Base-by-base conservation (phyloP, 2,888 invertebrate species). In the Plutella xylostella region DNA sequence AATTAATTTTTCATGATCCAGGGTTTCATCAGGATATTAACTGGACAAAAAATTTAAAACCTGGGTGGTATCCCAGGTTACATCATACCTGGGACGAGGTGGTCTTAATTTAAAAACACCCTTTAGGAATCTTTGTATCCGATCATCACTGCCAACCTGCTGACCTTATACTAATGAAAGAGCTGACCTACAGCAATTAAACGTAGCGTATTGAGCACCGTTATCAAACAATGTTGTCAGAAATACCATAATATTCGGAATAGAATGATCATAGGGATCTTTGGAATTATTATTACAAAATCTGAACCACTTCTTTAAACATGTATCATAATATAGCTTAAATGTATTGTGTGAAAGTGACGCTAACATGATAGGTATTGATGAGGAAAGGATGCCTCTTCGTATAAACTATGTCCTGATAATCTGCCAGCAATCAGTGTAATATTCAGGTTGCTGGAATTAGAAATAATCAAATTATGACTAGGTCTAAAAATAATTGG, bases 261-360 rank as follows among this genome's bases (percentile, higher is more conserved):
- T 21, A 2, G 35, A 15, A 33, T 19, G 34, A 30, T 42, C 18
- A 34, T 20, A 40, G 14, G 33, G 7, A 33, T 48, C 43, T 11
- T 28, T n/a, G 7, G 19, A 22, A 17, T 46, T 43, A 7, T 14
- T 9, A 19, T 6, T 6, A 43, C 50, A 50, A 44, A 28, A 48
- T 6, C 15, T 9, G 47, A 47, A 51, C 52, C 52, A 53, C 21
- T n/a, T 12, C 38, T 48, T 53, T 2, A 47, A 18, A 14, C 51
- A 48, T 1, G 46, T 35, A 1, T 37, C 6, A 42, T 51, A n/a
- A n/a, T n/a, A 51, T 34, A 49, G 49, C 11, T 42, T n/a, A 11
- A 25, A 18, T 0, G 53, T 53, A 22, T 43, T 53, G 7, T 38
- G 18, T 1, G 52, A 41, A 9, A 53, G n/a, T 6, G 53, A 53